Evolutionary conservation across 2,797 vertebrate genomes (phyloP).

Genomic region (Astyanax mexicanus): DNA sequence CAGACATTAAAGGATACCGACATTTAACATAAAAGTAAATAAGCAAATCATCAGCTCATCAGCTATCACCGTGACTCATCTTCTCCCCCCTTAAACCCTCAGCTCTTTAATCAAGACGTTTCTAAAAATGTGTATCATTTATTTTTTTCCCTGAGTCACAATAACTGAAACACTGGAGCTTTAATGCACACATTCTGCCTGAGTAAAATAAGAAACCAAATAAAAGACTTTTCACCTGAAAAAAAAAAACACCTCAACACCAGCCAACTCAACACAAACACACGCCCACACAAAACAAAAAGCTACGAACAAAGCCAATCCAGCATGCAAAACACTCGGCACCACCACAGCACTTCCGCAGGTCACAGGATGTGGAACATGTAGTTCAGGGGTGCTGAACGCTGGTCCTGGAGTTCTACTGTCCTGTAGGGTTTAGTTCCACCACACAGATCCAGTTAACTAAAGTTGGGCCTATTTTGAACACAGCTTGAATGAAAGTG

Average conservation of each 20-base stretch:
- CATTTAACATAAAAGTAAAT: conserved; percentile 49
- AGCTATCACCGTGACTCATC: conserved; percentile 47
- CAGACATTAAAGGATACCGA: conserved; percentile 54
- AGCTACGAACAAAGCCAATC: background rate
- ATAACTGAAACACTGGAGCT: conserved; percentile 5
- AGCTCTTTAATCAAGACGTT: conserved; percentile 48
- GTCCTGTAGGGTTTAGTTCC: background rate
- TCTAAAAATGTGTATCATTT: conserved; percentile 9
- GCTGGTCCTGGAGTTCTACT: background rate
- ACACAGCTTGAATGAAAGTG: background rate
- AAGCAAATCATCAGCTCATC: conserved; percentile 60
- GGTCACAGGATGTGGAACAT: background rate
- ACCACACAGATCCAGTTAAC: background rate
- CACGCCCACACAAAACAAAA: conserved; percentile 17
- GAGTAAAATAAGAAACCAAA: conserved; percentile 1
- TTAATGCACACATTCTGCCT: conserved; percentile 20
- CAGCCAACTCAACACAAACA: background rate
- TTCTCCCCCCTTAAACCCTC: conserved; percentile 37
- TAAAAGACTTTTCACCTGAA: background rate
- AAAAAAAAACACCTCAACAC: background rate
- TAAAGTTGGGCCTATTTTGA: background rate
- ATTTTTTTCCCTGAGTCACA: conserved; percentile 33
- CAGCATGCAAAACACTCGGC: background rate
- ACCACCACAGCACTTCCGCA: background rate
- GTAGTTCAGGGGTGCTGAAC: background rate